Base-by-base conservation (phyloP, 1,140 invertebrate genomes). In the Pantala flavescens region DNA sequence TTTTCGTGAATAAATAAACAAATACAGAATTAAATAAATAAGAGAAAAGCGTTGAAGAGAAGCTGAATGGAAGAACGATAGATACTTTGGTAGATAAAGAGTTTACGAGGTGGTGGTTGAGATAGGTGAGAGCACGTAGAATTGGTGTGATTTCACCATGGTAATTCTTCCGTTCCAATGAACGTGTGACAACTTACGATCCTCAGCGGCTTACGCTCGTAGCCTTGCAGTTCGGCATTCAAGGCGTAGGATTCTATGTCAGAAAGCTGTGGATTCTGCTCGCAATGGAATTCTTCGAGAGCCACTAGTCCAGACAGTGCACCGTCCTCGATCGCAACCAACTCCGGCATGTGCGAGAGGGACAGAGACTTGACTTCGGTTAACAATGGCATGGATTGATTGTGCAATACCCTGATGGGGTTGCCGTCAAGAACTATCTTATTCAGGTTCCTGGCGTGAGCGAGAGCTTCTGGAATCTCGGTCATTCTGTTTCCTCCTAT, bases 401-500 rank as follows among this genome's bases (percentile, higher is more conserved):
- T 72, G 10, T 72, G 23, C 19, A 72, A 19, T 14, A 23, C 43
- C 14, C 80, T 79, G 71, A 93, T 88, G 0, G 88, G 89, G 82
- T 92, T 93, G 70, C 88, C 86, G 77, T 91, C 88, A 7, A 94
- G 78, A 43, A 86, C 85, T 0, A 94, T 80, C 19, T 81, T 85
- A 36, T 88, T 80, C 43, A 94, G 80, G 28, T 84, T 84, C 55
- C 83, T 83, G 0, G 87, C 86, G 71, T 88, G 84, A 3, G 83
- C 81, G 0, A 94, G 78, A n/a, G 86, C 84, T 36, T 80, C 79
- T 0, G 92, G 91, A 0, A 91, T 78, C 16, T 81, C 78, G 0
- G 78, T 80, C 10, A 95, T 86, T 10, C 84, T 76, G 81, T 94
- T 94, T 74, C 87, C 86, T n/a, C 86, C 87, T 36, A 93, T 79